Evolutionary conservation across 2,888 invertebrate genomes (phyloP).

Genomic region (Pycnomerus fuliginosus): DNA sequence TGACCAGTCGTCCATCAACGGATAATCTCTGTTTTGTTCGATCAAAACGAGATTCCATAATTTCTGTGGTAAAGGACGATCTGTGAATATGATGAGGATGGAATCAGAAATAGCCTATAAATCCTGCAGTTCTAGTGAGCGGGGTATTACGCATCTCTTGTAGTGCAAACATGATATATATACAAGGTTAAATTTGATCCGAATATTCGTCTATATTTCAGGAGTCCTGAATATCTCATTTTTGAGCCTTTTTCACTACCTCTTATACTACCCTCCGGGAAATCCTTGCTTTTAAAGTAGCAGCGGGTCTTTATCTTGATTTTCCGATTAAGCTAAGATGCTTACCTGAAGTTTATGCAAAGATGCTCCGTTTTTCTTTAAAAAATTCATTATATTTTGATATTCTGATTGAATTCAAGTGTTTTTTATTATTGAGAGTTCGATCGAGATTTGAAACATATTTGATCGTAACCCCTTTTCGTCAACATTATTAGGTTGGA

Average conservation of each 20-base stretch:
- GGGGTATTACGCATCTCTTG: slow-evolving; percentile 36
- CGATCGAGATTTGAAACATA: too few species aligned
- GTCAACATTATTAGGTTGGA: slow-evolving; percentile 17
- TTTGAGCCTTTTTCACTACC: slow-evolving; percentile 30
- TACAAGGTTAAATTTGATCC: slow-evolving; percentile 37
- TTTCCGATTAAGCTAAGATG: slow-evolving; percentile 47
- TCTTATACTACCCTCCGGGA: slow-evolving; percentile 32
- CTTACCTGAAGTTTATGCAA: too few species aligned
- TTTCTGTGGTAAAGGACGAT: not conserved
- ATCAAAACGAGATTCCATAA: too few species aligned
- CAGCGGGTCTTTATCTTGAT: slow-evolving; percentile 44
- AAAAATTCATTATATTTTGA: slow-evolving; percentile 15
- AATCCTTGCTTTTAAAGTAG: slow-evolving; percentile 42
- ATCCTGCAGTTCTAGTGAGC: slow-evolving; percentile 33
- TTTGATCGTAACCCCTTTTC: too few species aligned
- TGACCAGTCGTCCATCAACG: slow-evolving; percentile 32
- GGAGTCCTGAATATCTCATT: slow-evolving; percentile 34
- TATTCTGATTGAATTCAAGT: slow-evolving; percentile 12
- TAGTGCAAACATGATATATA: slow-evolving; percentile 41
- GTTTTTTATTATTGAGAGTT: too few species aligned
- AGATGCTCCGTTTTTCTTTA: too few species aligned
- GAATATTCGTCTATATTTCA: slow-evolving; percentile 38
- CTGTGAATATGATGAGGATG: slow-evolving; percentile 29
- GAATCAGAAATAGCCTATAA: slow-evolving; percentile 35
- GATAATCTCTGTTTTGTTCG: slow-evolving; percentile 16